phyloP scores from a whole-genome alignment of 2,888 invertebrate species.

The Anthoptus insignis region DNA sequence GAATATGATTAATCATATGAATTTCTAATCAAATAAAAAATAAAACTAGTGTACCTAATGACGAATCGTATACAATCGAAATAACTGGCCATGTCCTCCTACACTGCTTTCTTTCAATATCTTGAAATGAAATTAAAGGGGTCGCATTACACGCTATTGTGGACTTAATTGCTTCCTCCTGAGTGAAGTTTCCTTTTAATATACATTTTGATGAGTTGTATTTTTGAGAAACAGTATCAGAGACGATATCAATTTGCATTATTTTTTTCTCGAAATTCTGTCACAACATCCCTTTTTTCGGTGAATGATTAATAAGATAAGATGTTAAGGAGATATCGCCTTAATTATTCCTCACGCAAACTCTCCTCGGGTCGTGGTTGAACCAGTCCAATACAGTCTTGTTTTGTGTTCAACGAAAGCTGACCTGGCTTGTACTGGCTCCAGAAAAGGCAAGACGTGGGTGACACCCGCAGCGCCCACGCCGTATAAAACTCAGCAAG shows the following conservation, averaged over 20 bases:
- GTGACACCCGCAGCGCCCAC: conserved; percentile 54
- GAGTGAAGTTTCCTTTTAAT: conserved; percentile 1
- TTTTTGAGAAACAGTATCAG: too few relatives aligned
- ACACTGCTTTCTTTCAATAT: conserved; percentile 66
- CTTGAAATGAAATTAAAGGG: conserved; percentile 11
- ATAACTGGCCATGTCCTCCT: conserved; percentile 65
- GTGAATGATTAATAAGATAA: too few relatives aligned
- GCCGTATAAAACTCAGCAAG: conserved; percentile 39
- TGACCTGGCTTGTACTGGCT: conserved; percentile 52
- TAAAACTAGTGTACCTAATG: conserved; percentile 40
- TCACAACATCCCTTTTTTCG: too few relatives aligned
- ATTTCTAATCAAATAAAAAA: neutral
- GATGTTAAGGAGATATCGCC: neutral
- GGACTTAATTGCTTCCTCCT: conserved; percentile 36
- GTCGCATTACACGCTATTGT: conserved; percentile 26
- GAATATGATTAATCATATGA: conserved; percentile 5
- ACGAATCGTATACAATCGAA: conserved; percentile 56
- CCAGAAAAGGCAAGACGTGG: conserved; percentile 64
- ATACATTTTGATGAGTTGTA: neutral
- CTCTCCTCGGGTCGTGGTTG: neutral
- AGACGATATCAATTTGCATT: too few relatives aligned
- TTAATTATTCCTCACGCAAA: neutral
- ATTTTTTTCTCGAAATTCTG: too few relatives aligned
- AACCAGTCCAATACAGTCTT: conserved; percentile 41
- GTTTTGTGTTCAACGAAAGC: conserved; percentile 66